A percentile compares a stretch with the other conserved stretches of the same genome.
phyloP scores from a whole-genome alignment of 2,797 vertebrate genomes.

The Onychomys leucogaster region DNA sequence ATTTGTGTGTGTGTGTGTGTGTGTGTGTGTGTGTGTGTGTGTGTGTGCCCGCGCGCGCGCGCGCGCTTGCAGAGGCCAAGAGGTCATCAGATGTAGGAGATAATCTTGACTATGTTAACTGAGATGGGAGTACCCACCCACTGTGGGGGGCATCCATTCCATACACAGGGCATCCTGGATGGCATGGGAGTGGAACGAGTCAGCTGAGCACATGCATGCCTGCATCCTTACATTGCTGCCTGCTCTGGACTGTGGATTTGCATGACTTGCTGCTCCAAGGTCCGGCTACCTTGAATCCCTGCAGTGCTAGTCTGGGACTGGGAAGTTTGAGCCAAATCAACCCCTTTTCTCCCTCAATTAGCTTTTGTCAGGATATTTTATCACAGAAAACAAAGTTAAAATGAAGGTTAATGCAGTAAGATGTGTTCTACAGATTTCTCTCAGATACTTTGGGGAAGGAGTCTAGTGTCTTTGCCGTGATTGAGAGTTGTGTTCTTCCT shows the following conservation, averaged over 20 bases:
- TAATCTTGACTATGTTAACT: not conserved
- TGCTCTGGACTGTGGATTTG: not conserved
- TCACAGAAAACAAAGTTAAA: not conserved
- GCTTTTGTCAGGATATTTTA: not conserved
- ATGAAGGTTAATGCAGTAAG: not conserved
- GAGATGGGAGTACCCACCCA: not conserved
- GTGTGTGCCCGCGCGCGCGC: no score
- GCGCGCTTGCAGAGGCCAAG: not conserved
- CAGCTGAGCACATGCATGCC: no score
- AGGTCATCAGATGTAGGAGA: not conserved
- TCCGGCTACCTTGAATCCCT: not conserved
- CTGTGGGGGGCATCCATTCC: not conserved
- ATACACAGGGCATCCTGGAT: not conserved
- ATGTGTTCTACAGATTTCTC: no score
- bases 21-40: not conserved
- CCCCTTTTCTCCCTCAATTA: not conserved
- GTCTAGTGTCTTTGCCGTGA: not conserved
- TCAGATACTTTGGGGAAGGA: no score
- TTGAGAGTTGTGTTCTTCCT: not conserved
- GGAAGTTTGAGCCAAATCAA: not conserved
- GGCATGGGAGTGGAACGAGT: no score
- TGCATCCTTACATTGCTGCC: no score
- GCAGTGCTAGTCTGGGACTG: not conserved
- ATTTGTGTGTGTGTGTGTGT: not conserved
- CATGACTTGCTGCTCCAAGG: no score